A percentile compares a stretch with the other conserved stretches of the same genome.
Conservation (phyloP, 2,797 vertebrate species). For the Lepus townsendii region DNA sequence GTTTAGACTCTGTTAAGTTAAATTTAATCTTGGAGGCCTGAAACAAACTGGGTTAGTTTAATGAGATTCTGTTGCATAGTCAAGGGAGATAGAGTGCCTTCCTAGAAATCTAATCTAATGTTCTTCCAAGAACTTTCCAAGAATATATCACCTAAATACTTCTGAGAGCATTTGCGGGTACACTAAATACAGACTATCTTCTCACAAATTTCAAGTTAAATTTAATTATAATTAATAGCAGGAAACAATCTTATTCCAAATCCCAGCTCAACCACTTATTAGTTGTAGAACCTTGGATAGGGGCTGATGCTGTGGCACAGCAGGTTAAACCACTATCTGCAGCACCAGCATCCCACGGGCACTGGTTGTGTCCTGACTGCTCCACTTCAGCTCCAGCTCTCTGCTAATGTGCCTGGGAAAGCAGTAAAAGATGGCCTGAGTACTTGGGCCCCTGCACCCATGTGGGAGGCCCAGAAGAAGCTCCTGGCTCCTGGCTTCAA, state of each 20-base stretch:
- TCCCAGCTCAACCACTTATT: conserved; percentile 30
- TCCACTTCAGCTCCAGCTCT: too few relatives aligned
- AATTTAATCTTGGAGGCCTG: neutral
- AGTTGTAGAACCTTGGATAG: neutral
- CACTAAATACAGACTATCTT: conserved; percentile 16
- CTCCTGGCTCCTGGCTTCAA: too few relatives aligned
- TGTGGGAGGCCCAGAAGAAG: too few relatives aligned
- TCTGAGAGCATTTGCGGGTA: neutral
- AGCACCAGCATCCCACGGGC: too few relatives aligned
- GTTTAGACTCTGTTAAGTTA: neutral
- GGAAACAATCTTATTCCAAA: conserved; percentile 54
- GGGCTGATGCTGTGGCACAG: too few relatives aligned
- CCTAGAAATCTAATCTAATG: conserved; percentile 9
- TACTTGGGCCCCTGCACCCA: too few relatives aligned
- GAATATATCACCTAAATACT: neutral
- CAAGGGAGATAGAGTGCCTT: neutral
- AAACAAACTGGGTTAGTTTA: conserved; percentile 32
- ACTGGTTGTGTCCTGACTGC: too few relatives aligned
- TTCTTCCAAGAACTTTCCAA: conserved; percentile 34
- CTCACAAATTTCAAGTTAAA: conserved; percentile 44
- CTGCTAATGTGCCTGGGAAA: too few relatives aligned
- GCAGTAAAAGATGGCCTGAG: too few relatives aligned
- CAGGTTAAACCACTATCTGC: too few relatives aligned
- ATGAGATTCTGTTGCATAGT: neutral
- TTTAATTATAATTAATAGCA: conserved; percentile 62